Evolutionary conservation across 2,113 vertebrate genomes (phyloP).

Genomic region (Saccopteryx leptura): DNA sequence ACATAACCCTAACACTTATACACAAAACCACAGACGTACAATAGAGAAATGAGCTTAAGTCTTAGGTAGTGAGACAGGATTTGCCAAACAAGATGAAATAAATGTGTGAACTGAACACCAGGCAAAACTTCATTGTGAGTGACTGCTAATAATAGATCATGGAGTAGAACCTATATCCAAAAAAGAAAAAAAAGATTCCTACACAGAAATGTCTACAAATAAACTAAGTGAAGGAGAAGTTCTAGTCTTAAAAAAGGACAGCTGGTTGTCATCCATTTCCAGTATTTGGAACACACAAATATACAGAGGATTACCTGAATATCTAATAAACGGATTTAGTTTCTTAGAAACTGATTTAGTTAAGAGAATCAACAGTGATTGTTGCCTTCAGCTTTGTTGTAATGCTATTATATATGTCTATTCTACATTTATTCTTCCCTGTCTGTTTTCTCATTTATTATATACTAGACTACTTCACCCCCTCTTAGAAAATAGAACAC

Average conservation of each 20-base stretch:
- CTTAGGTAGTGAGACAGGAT: neutral
- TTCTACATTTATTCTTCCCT: neutral
- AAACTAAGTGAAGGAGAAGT: neutral
- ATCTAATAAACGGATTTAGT: neutral
- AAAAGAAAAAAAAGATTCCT: conserved; percentile 54
- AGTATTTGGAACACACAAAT: conserved; percentile 21
- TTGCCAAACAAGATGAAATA: conserved; percentile 42
- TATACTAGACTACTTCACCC: neutral
- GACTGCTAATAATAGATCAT: neutral
- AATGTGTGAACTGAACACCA: conserved; percentile 29
- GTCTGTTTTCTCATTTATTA: conserved; percentile 42
- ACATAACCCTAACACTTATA: neutral
- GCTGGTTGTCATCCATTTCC: neutral
- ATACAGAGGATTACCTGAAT: neutral
- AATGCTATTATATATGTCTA: neutral
- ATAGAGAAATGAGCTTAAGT: neutral
- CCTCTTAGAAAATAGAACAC: conserved; percentile 18
- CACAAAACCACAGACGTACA: conserved; percentile 4
- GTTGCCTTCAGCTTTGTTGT: conserved; percentile 3
- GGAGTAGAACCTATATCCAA: neutral
- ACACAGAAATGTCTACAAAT: conserved; percentile 42
- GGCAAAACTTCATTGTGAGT: conserved; percentile 39
- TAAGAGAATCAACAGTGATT: neutral
- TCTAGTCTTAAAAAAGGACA: conserved; percentile 31
- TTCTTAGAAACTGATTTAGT: conserved; percentile 10